A percentile compares a stretch with the other conserved stretches of the same genome.
Evolutionary conservation across 2,113 vertebrate genomes (phyloP).

Genomic region (Epinephelus cyanopodus): DNA sequence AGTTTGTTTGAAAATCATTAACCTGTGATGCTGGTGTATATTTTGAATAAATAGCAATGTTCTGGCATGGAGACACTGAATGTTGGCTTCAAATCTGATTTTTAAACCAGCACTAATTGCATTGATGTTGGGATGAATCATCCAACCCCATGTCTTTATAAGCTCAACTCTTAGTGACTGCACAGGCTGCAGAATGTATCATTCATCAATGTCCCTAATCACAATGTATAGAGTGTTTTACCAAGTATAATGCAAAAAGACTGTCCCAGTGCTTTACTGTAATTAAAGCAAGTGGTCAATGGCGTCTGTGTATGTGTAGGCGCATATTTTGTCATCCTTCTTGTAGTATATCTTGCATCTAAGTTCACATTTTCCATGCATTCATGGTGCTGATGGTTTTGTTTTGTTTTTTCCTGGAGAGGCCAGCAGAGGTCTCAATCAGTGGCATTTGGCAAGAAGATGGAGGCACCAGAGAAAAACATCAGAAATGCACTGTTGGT

Average conservation of each 20-base stretch:
- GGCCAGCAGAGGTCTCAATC: too few species aligned
- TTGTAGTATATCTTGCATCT: neutral
- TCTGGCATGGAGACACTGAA: neutral
- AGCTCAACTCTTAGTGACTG: neutral
- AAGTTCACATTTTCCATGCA: too few species aligned
- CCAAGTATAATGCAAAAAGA: neutral
- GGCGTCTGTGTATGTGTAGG: neutral
- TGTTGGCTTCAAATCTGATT: neutral
- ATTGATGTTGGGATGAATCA: conserved; percentile 10
- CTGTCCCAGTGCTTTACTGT: neutral
- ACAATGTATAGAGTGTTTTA: neutral
- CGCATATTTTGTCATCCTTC: neutral
- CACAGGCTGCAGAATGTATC: neutral
- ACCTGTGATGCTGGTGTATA: neutral
- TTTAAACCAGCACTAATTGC: neutral
- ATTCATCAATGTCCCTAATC: conserved; percentile 12
- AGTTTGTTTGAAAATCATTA: neutral
- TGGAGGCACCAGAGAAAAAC: too few species aligned
- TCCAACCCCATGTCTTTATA: neutral
- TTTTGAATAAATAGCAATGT: neutral
- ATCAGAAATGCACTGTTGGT: too few species aligned
- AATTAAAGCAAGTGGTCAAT: neutral
- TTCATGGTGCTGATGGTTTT: too few species aligned
- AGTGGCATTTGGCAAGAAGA: too few species aligned
- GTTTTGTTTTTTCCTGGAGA: too few species aligned